These are phyloP conservation scores for Salarias fasciatus DNA, from an alignment of 2,797 vertebrate genomes.

Conservation along the genomic window DNA sequence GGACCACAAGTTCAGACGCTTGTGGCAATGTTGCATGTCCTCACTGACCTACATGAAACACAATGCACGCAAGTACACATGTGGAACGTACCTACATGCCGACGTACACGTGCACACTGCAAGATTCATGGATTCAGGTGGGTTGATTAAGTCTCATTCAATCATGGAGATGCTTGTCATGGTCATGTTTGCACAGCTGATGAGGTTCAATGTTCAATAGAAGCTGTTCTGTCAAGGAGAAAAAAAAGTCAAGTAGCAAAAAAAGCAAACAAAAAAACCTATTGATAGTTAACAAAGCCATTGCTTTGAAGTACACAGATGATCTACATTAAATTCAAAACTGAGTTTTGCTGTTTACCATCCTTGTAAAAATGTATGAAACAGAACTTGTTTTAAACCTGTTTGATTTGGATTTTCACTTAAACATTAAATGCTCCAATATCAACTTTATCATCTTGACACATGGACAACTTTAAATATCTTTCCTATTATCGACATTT, in stretches of 20 bases:
- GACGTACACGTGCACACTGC: constrained; percentile 17
- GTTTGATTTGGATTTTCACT: too few relatives aligned
- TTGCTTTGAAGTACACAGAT: too few relatives aligned
- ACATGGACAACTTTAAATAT: too few relatives aligned
- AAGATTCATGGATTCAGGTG: constrained; percentile 17
- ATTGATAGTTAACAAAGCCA: background rate
- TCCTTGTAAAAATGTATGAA: too few relatives aligned
- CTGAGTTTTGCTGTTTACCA: too few relatives aligned
- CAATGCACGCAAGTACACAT: constrained; percentile 24
- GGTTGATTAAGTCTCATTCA: constrained; percentile 10
- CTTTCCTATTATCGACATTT: too few relatives aligned
- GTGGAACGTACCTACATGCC: constrained; percentile 19
- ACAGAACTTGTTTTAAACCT: too few relatives aligned
- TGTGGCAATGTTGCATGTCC: constrained; percentile 64
- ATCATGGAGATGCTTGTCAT: constrained; percentile 19
- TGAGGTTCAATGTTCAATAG: background rate
- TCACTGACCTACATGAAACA: constrained; percentile 70
- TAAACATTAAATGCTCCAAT: too few relatives aligned
- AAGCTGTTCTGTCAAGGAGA: background rate
- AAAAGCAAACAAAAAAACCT: constrained; percentile 1
- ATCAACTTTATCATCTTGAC: too few relatives aligned
- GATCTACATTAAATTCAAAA: too few relatives aligned
- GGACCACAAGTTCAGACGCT: constrained; percentile 69
- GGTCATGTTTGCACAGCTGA: background rate
- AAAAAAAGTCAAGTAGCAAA: background rate